Conservation (phyloP, 2,113 vertebrate species). For the Podiceps cristatus region DNA sequence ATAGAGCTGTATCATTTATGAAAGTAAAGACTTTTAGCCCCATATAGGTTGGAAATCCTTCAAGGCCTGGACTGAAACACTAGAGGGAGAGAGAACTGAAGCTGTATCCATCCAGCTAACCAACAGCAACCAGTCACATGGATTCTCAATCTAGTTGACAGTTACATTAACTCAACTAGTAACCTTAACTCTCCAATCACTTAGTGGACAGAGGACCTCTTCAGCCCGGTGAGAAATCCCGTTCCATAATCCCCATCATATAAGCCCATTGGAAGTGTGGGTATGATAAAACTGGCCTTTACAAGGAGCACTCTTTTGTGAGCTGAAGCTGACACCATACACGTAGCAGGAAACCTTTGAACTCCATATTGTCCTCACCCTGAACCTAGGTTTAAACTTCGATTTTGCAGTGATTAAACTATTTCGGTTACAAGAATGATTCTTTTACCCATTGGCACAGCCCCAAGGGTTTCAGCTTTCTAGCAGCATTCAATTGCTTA, state of each 20-base stretch:
- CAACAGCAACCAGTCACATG: background rate
- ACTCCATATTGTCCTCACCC: background rate
- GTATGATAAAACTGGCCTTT: background rate
- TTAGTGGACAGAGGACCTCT: background rate
- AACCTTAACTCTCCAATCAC: background rate
- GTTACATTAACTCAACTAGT: background rate
- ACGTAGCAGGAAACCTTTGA: background rate
- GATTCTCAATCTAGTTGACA: background rate
- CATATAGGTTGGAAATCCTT: background rate
- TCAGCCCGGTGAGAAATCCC: background rate
- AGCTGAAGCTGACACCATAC: background rate
- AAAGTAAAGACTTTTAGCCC: background rate
- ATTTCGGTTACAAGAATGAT: background rate
- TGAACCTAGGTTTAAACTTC: background rate
- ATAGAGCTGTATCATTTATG: background rate
- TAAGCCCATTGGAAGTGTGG: background rate
- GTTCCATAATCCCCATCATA: background rate
- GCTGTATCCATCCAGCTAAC: background rate
- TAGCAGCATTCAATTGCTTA: background rate
- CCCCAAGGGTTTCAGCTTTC: background rate
- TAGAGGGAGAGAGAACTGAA: background rate
- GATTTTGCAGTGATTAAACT: background rate
- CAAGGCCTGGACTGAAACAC: background rate
- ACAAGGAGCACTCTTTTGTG: background rate
- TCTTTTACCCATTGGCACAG: background rate